Evolutionary conservation across 2,888 invertebrate genomes (phyloP).

Genomic region (Chloromyia formosa): DNA sequence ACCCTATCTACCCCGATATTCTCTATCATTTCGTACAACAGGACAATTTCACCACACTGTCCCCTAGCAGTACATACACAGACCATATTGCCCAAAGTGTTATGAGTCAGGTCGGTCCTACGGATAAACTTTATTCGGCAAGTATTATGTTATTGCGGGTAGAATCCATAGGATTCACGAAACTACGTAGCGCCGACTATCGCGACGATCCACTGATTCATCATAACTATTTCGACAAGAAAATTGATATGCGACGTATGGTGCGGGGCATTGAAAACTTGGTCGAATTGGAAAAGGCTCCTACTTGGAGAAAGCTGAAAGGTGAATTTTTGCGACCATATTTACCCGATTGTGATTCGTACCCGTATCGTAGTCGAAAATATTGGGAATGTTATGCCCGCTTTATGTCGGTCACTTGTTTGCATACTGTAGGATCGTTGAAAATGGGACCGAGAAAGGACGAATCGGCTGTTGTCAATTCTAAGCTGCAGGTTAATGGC

Average conservation of each 20-base stretch:
- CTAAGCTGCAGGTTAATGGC: conserved; percentile 67
- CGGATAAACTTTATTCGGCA: conserved; percentile 51
- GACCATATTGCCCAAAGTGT: not conserved
- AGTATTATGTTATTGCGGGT: conserved; percentile 53
- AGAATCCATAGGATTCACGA: conserved; percentile 1
- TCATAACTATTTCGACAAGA: conserved; percentile 70
- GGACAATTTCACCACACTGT: conserved; percentile 44
- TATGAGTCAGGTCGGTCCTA: not conserved
- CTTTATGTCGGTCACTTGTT: conserved; percentile 79
- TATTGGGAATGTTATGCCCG: conserved; percentile 87
- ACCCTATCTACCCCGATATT: conserved; percentile 68
- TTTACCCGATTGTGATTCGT: conserved; percentile 80
- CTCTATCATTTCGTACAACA: conserved; percentile 61
- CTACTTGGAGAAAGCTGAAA: conserved; percentile 61
- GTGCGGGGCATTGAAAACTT: conserved; percentile 60
- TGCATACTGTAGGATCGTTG: conserved; percentile 75
- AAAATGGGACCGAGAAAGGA: conserved; percentile 70
- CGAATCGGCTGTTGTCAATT: conserved; percentile 67
- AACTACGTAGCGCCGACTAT: conserved; percentile 66
- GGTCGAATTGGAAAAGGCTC: conserved; percentile 57
- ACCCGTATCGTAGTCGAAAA: conserved; percentile 75
- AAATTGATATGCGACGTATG: conserved; percentile 64
- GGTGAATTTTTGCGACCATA: conserved; percentile 70
- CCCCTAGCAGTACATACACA: too few relatives aligned
- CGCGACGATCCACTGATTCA: conserved; percentile 68